Conservation (phyloP, 2,797 vertebrate genomes). For the Sebastes elongatus region DNA sequence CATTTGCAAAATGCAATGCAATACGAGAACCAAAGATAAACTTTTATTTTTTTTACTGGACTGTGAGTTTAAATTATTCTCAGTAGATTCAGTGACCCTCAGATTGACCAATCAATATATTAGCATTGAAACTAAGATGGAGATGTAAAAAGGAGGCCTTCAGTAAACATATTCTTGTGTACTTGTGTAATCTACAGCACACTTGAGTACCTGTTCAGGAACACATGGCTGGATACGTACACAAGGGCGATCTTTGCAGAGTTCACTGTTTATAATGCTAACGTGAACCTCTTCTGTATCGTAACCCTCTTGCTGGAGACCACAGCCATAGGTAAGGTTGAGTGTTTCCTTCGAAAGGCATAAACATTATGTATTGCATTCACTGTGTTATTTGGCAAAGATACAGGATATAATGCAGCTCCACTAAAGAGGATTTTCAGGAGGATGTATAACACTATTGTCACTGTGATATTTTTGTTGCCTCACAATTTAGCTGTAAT, state of each 20-base stretch:
- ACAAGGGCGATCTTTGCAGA: constrained; percentile 91
- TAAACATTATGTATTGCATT: not conserved
- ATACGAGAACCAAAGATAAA: too few relatives aligned
- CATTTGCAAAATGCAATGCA: not conserved
- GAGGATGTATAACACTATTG: not conserved
- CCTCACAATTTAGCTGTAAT: not conserved
- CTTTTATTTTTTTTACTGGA: not conserved
- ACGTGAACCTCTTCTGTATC: constrained; percentile 93
- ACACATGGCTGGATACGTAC: constrained; percentile 88
- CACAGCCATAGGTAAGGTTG: constrained; percentile 84
- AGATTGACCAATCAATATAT: not conserved
- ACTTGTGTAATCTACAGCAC: constrained; percentile 74
- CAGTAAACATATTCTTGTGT: not conserved
- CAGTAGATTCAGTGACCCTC: not conserved
- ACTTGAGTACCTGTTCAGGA: constrained; percentile 85
- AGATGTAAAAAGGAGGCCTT: not conserved
- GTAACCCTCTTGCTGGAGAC: constrained; percentile 89
- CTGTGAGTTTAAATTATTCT: not conserved
- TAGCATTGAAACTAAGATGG: not conserved
- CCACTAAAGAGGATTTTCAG: not conserved
- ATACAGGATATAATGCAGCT: not conserved
- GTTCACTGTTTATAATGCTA: constrained; percentile 95
- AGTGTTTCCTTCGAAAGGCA: not conserved
- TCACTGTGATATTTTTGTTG: not conserved
- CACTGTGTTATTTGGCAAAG: not conserved